Percentiles rank a stretch among this genome's conserved stretches.
phyloP scores from a whole-genome alignment of 1,140 invertebrate genomes.

The Glossosoma conforme region DNA sequence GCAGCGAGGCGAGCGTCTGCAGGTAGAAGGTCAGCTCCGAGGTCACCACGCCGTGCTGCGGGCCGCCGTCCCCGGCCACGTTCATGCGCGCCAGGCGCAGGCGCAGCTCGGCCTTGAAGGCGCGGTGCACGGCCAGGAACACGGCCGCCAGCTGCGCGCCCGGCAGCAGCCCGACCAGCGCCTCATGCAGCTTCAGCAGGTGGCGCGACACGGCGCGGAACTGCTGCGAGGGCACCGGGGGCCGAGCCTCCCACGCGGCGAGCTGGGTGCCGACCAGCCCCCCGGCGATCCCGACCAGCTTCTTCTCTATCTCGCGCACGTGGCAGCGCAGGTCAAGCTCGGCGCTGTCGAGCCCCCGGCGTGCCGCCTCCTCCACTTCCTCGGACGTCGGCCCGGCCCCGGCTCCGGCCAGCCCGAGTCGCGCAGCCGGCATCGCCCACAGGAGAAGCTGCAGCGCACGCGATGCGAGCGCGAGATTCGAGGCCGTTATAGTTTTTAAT shows the following conservation, averaged over 20 bases:
- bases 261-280: neutral
- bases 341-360: neutral
- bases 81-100: slow-evolving; percentile 81
- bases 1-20: slow-evolving; percentile 82
- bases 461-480: slow-evolving; percentile 87
- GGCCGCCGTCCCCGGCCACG: slow-evolving; percentile 91
- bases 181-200: slow-evolving; percentile 88
- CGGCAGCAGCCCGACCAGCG: slow-evolving; percentile 75
- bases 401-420: neutral
- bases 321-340: neutral
- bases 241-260: neutral
- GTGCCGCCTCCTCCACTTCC: neutral
- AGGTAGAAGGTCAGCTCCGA: slow-evolving; percentile 95
- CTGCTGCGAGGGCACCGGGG: slow-evolving; percentile 54
- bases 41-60: slow-evolving; percentile 92
- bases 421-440: neutral
- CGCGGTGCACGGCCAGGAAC: slow-evolving; percentile 78
- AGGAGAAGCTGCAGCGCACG: slow-evolving; percentile 78
- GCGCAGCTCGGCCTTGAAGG: slow-evolving; percentile 81
- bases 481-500: slow-evolving; percentile 93
- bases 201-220: slow-evolving; percentile 91
- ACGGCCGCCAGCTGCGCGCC: slow-evolving; percentile 63
- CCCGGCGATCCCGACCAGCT: neutral
- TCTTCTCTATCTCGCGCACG: slow-evolving; percentile 65
- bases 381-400: neutral